A percentile compares a stretch with the other conserved stretches of the same genome.
Evolutionary conservation across 1,140 invertebrate genomes (phyloP).

Genomic region (Listronotus oregonensis): DNA sequence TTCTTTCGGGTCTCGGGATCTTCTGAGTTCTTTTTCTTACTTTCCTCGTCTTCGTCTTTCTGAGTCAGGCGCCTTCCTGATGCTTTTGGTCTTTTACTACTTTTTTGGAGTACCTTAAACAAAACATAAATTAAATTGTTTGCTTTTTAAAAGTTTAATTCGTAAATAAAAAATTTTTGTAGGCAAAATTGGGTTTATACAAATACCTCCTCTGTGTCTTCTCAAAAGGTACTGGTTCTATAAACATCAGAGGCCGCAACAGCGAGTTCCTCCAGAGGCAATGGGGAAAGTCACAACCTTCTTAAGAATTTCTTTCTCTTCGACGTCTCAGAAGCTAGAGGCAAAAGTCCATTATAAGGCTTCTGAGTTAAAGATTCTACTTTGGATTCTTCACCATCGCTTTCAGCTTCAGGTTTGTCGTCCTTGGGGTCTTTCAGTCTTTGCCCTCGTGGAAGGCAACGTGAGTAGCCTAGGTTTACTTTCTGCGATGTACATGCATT

Average conservation of each 20-base stretch:
- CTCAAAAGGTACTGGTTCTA: conserved; percentile 19
- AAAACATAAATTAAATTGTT: not conserved
- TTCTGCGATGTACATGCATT: conserved; percentile 74
- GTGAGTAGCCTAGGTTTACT: conserved; percentile 62
- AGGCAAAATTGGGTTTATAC: no score
- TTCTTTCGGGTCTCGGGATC: conserved; percentile 58
- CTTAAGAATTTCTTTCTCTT: conserved; percentile 44
- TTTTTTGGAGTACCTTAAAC: conserved; percentile 23
- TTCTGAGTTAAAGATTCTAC: conserved; percentile 24
- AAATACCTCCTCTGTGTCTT: conserved; percentile 20
- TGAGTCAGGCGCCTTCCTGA: conserved; percentile 29
- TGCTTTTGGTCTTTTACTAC: conserved; percentile 18
- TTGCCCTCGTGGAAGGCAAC: conserved; percentile 50
- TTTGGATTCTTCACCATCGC: conserved; percentile 20
- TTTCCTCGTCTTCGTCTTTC: conserved; percentile 51
- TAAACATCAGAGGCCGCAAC: conserved; percentile 21
- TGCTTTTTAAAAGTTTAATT: conserved; percentile 10
- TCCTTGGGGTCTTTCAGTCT: conserved; percentile 34
- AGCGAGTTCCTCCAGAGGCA: conserved; percentile 17
- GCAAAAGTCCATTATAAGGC: conserved; percentile 5
- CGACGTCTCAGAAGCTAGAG: conserved; percentile 21
- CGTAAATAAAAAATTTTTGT: no score
- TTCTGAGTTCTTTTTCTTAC: conserved; percentile 13
- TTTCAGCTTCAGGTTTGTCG: conserved; percentile 6
- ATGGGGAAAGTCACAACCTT: conserved; percentile 29